phyloP scores from a whole-genome alignment of 2,113 vertebrate genomes.

The Microcebus lehilahytsara region DNA sequence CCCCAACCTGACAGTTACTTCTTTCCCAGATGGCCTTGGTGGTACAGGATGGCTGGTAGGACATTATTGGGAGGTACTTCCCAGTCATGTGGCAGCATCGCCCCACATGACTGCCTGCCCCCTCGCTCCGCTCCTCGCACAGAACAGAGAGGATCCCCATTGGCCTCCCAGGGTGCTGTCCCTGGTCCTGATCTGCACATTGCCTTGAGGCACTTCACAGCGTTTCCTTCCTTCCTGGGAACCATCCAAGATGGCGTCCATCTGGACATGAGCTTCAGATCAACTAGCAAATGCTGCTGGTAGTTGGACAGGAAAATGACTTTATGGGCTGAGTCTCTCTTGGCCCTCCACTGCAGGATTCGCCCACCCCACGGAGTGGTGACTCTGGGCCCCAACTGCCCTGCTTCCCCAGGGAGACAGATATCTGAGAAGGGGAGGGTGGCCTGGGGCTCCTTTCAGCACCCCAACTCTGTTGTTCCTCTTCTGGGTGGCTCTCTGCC shows the following conservation, averaged over 20 bases:
- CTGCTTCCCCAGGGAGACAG: not conserved
- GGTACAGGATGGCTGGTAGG: not conserved
- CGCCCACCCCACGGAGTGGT: too few species aligned
- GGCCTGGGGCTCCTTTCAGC: not conserved
- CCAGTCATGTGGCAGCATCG: not conserved
- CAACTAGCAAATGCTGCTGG: not conserved
- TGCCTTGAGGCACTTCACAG: not conserved
- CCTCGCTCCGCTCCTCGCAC: too few species aligned
- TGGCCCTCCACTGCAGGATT: not conserved
- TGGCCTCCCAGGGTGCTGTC: accelerated
- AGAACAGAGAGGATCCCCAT: not conserved
- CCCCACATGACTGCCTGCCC: not conserved
- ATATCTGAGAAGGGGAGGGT: not conserved
- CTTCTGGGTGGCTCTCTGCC: not conserved
- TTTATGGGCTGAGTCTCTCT: not conserved
- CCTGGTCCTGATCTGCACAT: not conserved
- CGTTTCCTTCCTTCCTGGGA: not conserved
- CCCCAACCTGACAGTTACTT: not conserved
- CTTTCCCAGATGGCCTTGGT: not conserved
- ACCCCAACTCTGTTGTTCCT: not conserved
- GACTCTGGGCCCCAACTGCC: not conserved
- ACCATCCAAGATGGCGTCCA: not conserved
- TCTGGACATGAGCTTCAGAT: not conserved
- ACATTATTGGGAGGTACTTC: not conserved
- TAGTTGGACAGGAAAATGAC: not conserved